These are phyloP conservation scores for Leucoraja ocellata DNA, from an alignment of 2,797 vertebrate genomes.

Conservation along the genomic window DNA sequence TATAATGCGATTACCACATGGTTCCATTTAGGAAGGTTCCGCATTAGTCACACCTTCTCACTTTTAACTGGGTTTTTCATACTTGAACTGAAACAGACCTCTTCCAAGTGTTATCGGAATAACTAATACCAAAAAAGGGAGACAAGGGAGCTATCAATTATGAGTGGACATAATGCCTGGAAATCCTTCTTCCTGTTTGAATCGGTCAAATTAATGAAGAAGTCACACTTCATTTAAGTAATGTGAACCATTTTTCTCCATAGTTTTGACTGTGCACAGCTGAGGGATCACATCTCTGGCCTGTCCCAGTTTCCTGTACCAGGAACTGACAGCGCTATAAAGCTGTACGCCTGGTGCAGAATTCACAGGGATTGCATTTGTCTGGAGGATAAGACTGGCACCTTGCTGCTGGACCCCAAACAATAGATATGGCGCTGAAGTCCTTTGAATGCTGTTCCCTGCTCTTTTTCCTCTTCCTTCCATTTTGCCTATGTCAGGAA, in stretches of 20 bases:
- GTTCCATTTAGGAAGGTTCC: conserved; percentile 53
- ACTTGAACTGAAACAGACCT: conserved; percentile 55
- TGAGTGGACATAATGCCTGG: conserved; percentile 53
- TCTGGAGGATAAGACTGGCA: conserved; percentile 45
- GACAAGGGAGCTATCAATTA: conserved; percentile 52
- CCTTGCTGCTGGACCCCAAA: conserved; percentile 48
- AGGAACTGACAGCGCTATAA: conserved; percentile 52
- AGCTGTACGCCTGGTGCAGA: conserved; percentile 47
- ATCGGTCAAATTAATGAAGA: conserved; percentile 52
- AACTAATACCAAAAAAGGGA: conserved; percentile 50
- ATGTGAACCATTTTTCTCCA: neutral
- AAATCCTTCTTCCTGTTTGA: conserved; percentile 54
- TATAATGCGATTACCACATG: conserved; percentile 7
- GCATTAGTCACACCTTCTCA: conserved; percentile 57
- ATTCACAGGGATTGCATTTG: conserved; percentile 49
- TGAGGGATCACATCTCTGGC: conserved; percentile 33
- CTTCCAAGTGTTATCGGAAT: conserved; percentile 54
- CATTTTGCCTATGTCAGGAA: conserved; percentile 69
- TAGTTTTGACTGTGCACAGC: neutral
- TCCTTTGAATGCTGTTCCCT: conserved; percentile 58
- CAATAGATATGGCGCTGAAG: conserved; percentile 57
- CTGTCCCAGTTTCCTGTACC: conserved; percentile 19
- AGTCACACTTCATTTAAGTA: conserved; percentile 45
- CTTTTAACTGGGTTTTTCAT: conserved; percentile 59
- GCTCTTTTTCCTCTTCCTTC: conserved; percentile 62